Conservation (phyloP, 2,888 invertebrate species). For the Ditylenchus weischeri region DNA sequence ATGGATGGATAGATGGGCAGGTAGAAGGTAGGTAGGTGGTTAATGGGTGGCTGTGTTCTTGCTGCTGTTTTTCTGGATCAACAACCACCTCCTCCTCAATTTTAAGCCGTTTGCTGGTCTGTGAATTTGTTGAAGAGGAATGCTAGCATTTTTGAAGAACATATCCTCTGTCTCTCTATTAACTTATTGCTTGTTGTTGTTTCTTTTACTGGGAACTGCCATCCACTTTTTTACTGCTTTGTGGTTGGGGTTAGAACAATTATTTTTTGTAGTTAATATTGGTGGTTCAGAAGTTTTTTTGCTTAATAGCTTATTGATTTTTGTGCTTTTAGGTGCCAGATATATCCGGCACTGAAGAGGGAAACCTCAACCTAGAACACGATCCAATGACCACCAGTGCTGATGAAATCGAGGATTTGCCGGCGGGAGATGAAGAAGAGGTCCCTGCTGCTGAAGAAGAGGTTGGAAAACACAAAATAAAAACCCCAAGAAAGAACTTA, state of each 20-base stretch:
- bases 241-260: not conserved
- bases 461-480: too few species aligned
- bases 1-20: too few species aligned
- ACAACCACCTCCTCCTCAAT: not conserved
- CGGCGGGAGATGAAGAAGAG: slow-evolving; percentile 22
- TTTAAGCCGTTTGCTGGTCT: not conserved
- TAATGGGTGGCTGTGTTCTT: too few species aligned
- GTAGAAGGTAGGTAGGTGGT: too few species aligned
- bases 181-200: slow-evolving; percentile 6
- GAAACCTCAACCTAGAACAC: slow-evolving; percentile 41
- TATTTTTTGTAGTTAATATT: not conserved
- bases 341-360: slow-evolving; percentile 35
- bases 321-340: slow-evolving; percentile 11
- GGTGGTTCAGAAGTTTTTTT: not conserved
- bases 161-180: not conserved
- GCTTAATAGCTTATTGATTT: not conserved
- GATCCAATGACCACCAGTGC: slow-evolving; percentile 58
- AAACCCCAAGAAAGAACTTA: too few species aligned
- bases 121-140: slow-evolving; percentile 5
- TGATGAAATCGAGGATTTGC: slow-evolving; percentile 57
- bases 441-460: not conserved
- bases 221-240: not conserved
- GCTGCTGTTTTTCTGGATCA: not conserved
- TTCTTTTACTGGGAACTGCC: not conserved
- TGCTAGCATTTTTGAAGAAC: not conserved